phyloP scores from a whole-genome alignment of 1,140 invertebrate genomes.

The Oryctes rhinoceros region DNA sequence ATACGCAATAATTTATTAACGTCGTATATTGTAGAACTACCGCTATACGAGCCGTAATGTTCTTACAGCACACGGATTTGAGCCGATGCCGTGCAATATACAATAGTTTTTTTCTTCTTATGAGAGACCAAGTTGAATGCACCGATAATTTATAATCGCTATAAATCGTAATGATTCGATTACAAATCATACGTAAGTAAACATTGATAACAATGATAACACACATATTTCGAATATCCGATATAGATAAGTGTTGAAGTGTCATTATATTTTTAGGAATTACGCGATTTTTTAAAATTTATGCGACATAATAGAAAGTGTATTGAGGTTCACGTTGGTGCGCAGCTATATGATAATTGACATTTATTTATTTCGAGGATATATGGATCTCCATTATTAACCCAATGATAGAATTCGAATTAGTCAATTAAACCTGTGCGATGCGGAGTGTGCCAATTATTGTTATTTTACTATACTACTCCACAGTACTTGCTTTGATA shows the following conservation, averaged over 20 bases:
- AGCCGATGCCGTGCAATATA: background rate
- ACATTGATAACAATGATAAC: background rate
- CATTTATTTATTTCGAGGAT: too few relatives aligned
- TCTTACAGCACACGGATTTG: background rate
- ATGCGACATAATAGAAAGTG: background rate
- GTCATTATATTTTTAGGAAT: background rate
- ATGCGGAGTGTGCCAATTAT: too few relatives aligned
- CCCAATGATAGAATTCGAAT: too few relatives aligned
- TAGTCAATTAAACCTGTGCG: too few relatives aligned
- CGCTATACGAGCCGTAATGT: constrained; percentile 9
- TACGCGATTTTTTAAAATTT: background rate
- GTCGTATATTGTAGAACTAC: background rate
- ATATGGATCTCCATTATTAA: too few relatives aligned
- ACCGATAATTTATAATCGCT: constrained; percentile 6
- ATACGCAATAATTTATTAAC: constrained; percentile 26
- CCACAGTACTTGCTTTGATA: too few relatives aligned
- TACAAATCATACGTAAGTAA: background rate
- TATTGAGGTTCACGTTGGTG: too few relatives aligned
- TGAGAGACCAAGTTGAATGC: background rate
- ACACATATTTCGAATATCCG: background rate
- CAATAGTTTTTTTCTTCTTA: background rate
- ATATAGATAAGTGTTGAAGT: background rate
- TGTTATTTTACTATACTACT: too few relatives aligned
- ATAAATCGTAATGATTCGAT: background rate
- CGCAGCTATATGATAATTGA: too few relatives aligned